phyloP scores from a whole-genome alignment of 1,140 invertebrate species.

The Whitmania pigra region DNA sequence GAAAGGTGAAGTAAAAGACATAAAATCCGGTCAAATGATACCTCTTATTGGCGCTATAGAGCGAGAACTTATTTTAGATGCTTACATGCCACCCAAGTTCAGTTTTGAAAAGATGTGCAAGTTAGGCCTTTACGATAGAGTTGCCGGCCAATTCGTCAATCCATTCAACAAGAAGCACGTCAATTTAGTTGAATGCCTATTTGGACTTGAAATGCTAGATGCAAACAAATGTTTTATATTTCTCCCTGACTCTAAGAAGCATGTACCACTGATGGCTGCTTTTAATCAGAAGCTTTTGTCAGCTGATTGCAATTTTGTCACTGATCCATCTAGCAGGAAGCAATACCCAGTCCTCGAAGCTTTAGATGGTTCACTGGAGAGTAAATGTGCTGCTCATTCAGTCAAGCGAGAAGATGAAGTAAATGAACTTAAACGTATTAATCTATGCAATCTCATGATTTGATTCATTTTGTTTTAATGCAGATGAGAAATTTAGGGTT shows the following conservation, averaged over 20 bases:
- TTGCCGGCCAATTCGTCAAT: not conserved
- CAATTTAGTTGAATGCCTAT: not conserved
- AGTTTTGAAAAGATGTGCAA: not conserved
- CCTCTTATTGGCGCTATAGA: not conserved
- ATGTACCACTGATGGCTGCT: too few species aligned
- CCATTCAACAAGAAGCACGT: not conserved
- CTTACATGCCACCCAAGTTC: not conserved
- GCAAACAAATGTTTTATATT: conserved; percentile 4
- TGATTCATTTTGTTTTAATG: not conserved
- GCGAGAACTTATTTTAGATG: not conserved
- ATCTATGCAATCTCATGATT: not conserved
- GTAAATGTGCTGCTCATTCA: not conserved
- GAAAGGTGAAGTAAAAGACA: not conserved
- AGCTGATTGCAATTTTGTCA: too few species aligned
- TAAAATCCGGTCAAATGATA: conserved; percentile 1
- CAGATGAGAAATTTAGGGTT: not conserved
- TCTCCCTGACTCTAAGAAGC: not conserved
- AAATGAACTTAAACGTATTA: not conserved
- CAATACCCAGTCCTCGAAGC: too few species aligned
- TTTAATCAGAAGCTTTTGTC: too few species aligned
- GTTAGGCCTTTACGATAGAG: not conserved
- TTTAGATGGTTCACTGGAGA: too few species aligned
- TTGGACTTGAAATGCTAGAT: conserved; percentile 1
- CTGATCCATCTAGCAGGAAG: too few species aligned
- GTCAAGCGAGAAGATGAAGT: not conserved